Evolutionary conservation across 2,888 invertebrate genomes (phyloP).

Genomic region (Folsomia manolachei): DNA sequence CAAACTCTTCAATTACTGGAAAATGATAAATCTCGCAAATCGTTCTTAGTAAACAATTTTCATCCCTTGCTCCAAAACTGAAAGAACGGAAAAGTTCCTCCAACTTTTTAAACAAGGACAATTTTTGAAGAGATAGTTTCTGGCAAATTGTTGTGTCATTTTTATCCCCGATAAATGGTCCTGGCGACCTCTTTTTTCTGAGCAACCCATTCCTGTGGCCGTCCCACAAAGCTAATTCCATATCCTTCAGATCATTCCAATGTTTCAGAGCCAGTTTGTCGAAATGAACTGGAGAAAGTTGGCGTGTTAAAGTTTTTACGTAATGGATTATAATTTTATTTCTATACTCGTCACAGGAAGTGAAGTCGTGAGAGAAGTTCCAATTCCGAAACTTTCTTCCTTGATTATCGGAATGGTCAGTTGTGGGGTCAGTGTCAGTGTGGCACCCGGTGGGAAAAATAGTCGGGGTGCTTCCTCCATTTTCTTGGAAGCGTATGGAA

Average conservation of each 20-base stretch:
- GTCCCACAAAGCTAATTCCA: neutral
- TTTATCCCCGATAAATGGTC: neutral
- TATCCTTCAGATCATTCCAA: neutral
- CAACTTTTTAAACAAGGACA: slow-evolving; percentile 33
- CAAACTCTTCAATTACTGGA: slow-evolving; percentile 20
- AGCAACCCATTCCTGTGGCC: neutral
- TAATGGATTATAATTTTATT: neutral
- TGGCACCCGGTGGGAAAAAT: slow-evolving; percentile 17
- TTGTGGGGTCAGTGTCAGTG: slow-evolving; percentile 15
- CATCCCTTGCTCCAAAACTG: slow-evolving; percentile 24
- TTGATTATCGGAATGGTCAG: slow-evolving; percentile 16
- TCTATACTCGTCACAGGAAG: slow-evolving; percentile 27
- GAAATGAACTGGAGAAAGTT: neutral
- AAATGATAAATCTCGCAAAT: slow-evolving; percentile 46
- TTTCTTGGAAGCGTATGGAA: neutral
- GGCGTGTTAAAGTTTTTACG: neutral
- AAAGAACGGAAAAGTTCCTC: slow-evolving; percentile 26
- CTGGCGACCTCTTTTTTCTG: neutral
- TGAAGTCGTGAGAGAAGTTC: neutral
- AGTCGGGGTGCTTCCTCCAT: neutral
- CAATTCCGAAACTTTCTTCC: neutral
- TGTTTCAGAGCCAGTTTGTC: neutral
- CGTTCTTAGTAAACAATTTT: slow-evolving; percentile 39
- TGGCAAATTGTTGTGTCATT: neutral
- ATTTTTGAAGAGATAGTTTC: neutral